Base-by-base conservation (phyloP, 2,797 vertebrate species). In the Bufotes viridis region DNA sequence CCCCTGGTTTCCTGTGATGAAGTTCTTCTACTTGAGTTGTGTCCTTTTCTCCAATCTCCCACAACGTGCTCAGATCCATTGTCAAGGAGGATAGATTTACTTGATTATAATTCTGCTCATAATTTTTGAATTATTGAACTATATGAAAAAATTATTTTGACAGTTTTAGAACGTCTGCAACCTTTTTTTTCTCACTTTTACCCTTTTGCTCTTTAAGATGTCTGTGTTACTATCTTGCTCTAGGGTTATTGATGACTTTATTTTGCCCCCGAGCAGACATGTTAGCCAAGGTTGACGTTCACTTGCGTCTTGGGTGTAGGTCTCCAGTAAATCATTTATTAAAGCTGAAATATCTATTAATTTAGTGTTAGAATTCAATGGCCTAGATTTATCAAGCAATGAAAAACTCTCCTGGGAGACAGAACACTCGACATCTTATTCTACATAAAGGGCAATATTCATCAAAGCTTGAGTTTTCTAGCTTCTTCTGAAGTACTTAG, bases 111-210 rank as follows among this genome's bases (percentile, higher is more conserved):
- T 78, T 83, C 55, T 58, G 9, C 51, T 83, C 72, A 67, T 69
- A 78, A 20, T 78, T 51, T 88, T 70, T 88, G 74, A 61, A 84
- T 78, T 88, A 84, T 78, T 84, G 61, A 84, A 78, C 75, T 78
- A 49, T 60, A 17, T 84, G 34, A 72, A 58, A 87, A 87, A 76
- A 65, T 82, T 82, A 82, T 87, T 65, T 82, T 87, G 86, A 87
- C 86, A 82, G 42, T n/a, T 82, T 82, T n/a, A 87, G 34, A 74
- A 49, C 55, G 70, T 49, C 61, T 70, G 26, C 26, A 84, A 87
- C 81, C 75, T 80, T 84, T 60, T 60, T 72, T 55, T 53, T 76
- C 13, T 80, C 82, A 80, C 15, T 58, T 61, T 49, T 88, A 57
- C 80, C 75, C 82, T 84, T 78, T 60, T 72, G 75, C n/a, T 79